phyloP scores from a whole-genome alignment of 2,797 vertebrate genomes.

The Acanthis flammea region DNA sequence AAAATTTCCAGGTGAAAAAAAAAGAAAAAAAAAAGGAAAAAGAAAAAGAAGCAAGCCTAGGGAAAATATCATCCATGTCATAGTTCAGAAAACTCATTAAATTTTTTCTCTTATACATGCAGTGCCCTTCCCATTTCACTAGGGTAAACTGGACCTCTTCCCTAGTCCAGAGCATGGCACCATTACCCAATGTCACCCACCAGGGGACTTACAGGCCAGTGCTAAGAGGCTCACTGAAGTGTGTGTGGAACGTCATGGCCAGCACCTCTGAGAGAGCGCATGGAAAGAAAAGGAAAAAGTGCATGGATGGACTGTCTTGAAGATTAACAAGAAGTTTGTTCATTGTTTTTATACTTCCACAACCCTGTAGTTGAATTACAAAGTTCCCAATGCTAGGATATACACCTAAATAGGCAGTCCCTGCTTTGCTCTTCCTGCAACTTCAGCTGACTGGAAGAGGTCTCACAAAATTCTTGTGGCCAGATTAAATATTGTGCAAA shows the following conservation, averaged over 20 bases:
- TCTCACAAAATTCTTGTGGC: neutral
- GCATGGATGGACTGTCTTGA: neutral
- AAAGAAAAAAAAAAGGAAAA: too few species aligned
- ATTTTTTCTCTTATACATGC: neutral
- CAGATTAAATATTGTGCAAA: neutral
- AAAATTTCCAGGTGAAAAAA: neutral
- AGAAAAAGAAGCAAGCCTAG: neutral
- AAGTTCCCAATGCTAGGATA: neutral
- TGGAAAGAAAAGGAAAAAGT: neutral
- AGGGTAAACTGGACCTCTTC: neutral
- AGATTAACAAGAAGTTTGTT: neutral
- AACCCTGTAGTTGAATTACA: neutral
- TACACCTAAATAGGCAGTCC: neutral
- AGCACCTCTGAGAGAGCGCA: accelerated
- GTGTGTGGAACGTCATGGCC: neutral
- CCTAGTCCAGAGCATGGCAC: neutral
- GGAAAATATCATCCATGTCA: neutral
- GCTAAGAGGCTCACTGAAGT: neutral
- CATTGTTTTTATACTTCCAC: neutral
- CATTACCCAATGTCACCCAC: neutral
- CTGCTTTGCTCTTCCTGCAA: neutral
- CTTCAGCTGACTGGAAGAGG: neutral
- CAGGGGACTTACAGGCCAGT: neutral
- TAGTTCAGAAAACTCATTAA: neutral
- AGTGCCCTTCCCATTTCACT: neutral